A percentile compares a stretch with the other conserved stretches of the same genome.
phyloP scores from a whole-genome alignment of 2,113 vertebrate species.

The Panurus biarmicus region DNA sequence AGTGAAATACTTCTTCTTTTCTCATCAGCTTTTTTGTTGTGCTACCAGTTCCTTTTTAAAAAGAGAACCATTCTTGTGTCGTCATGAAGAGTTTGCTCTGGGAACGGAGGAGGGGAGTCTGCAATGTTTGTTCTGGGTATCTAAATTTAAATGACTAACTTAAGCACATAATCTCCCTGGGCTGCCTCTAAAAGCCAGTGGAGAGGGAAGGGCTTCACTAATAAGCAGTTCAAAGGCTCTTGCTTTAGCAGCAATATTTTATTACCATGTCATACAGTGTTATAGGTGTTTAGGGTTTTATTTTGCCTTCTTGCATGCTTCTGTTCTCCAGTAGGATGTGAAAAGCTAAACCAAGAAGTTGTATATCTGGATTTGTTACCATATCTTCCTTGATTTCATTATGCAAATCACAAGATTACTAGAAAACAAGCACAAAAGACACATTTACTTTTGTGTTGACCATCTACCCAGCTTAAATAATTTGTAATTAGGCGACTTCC shows the following conservation, averaged over 20 bases:
- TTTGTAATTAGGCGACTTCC: not conserved
- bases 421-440: not conserved
- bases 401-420: not conserved
- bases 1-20: not conserved
- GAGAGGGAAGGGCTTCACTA: not conserved
- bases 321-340: not conserved
- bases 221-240: slow-evolving; percentile 18
- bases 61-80: not conserved
- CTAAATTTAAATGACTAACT: slow-evolving; percentile 39
- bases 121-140: slow-evolving; percentile 22
- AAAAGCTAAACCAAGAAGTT: not conserved
- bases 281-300: not conserved
- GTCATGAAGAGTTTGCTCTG: not conserved
- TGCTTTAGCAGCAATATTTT: not conserved
- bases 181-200: slow-evolving; percentile 6
- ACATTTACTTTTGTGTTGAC: too few relatives aligned
- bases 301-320: not conserved
- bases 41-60: not conserved
- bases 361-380: not conserved
- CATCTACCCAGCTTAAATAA: too few relatives aligned
- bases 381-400: not conserved
- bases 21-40: not conserved
- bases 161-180: slow-evolving; percentile 29
- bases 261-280: not conserved
- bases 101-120: not conserved